These are phyloP conservation scores for Asobara japonica DNA, from an alignment of 1,140 invertebrate species.

Conservation along the genomic window DNA sequence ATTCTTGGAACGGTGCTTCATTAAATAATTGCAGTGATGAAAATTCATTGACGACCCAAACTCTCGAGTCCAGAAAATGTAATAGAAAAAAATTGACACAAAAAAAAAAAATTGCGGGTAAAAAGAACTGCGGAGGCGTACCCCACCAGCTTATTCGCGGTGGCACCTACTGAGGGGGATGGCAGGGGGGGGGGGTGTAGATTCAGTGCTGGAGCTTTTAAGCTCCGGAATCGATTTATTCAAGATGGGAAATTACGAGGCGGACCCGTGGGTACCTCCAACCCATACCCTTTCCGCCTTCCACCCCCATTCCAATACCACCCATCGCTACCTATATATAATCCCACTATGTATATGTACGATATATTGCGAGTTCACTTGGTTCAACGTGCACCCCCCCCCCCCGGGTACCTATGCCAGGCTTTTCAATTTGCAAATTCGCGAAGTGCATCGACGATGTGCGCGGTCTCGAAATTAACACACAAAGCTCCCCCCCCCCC, in stretches of 20 bases:
- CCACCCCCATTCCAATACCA: slow-evolving; percentile 13
- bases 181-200: background rate
- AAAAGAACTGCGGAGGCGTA: background rate
- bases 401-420: slow-evolving; percentile 15
- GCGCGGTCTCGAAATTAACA: slow-evolving; percentile 33
- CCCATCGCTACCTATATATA: background rate
- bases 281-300: background rate
- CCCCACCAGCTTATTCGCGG: slow-evolving; percentile 17
- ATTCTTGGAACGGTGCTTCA: background rate
- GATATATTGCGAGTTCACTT: slow-evolving; percentile 16
- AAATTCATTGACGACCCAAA: background rate
- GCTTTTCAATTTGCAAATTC: slow-evolving; percentile 39
- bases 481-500: slow-evolving; percentile 32
- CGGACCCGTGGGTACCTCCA: slow-evolving; percentile 10
- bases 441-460: slow-evolving; percentile 36
- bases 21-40: background rate
- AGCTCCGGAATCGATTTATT: slow-evolving; percentile 36
- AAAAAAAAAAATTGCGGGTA: background rate
- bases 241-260: slow-evolving; percentile 35
- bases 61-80: background rate
- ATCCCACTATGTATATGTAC: slow-evolving; percentile 10
- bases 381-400: no score
- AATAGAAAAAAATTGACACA: background rate
- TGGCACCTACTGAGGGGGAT: no score
- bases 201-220: slow-evolving; percentile 15